Conservation (phyloP, 2,797 vertebrate genomes). For the Molothrus aeneus region DNA sequence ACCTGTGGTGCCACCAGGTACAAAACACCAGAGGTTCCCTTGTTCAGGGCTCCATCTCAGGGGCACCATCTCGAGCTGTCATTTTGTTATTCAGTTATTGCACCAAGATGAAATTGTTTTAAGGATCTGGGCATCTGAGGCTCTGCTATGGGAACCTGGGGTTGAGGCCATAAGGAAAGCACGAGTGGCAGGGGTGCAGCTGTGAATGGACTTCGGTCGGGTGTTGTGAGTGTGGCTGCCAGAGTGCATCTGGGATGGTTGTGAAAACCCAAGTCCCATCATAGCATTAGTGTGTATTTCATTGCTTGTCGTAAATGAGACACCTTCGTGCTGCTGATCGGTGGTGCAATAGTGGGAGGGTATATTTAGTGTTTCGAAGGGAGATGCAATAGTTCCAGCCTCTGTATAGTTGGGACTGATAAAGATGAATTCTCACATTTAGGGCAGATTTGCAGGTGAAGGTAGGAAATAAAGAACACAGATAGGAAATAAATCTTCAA, state of each 20-base stretch:
- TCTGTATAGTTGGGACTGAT: background rate
- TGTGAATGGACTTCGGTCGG: accelerated
- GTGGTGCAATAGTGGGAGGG: background rate
- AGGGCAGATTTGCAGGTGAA: slow-evolving; percentile 35
- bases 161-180: accelerated
- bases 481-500: slow-evolving; percentile 53
- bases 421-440: slow-evolving; percentile 56
- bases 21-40: background rate
- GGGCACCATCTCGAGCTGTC: background rate
- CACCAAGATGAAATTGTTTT: background rate
- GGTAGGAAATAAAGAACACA: background rate
- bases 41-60: accelerated
- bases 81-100: background rate
- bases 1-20: background rate
- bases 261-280: slow-evolving; percentile 21
- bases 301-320: background rate
- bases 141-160: background rate
- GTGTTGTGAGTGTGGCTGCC: no score
- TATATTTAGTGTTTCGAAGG: slow-evolving; percentile 28
- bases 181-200: accelerated
- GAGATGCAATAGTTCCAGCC: slow-evolving; percentile 17
- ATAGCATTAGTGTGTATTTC: background rate
- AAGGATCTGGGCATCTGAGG: background rate
- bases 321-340: background rate
- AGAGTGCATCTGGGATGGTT: background rate